Evolutionary conservation across 2,888 invertebrate species (phyloP).

Genomic region (Pandemis heparana): DNA sequence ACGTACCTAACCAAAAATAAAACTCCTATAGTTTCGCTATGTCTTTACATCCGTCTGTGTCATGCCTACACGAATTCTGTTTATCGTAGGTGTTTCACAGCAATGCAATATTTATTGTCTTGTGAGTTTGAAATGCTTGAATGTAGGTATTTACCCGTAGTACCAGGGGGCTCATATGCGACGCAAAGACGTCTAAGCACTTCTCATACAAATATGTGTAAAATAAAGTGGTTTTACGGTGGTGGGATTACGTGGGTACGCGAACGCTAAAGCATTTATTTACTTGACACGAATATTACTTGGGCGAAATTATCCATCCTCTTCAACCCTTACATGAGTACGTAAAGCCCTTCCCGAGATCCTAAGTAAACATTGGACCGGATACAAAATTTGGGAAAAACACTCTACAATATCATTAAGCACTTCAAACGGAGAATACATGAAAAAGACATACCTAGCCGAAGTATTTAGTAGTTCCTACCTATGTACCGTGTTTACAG

Average conservation of each 20-base stretch:
- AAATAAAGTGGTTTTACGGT: background rate
- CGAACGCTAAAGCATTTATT: conserved; percentile 12
- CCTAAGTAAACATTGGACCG: conserved; percentile 5
- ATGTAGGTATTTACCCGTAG: too few relatives aligned
- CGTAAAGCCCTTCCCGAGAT: conserved; percentile 9
- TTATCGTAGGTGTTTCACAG: too few relatives aligned
- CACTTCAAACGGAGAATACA: background rate
- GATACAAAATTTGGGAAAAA: background rate
- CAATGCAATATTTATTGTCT: too few relatives aligned
- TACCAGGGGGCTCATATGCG: too few relatives aligned
- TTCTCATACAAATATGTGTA: background rate
- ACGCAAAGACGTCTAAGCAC: too few relatives aligned
- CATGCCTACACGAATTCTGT: too few relatives aligned
- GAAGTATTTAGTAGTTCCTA: too few relatives aligned
- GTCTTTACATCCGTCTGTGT: too few relatives aligned
- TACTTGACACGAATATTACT: conserved; percentile 27
- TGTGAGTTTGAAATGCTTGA: too few relatives aligned
- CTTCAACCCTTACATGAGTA: background rate
- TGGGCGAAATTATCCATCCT: conserved; percentile 7
- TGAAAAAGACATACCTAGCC: background rate
- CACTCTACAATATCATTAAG: background rate
- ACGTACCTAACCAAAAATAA: too few relatives aligned
- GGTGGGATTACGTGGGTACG: background rate
- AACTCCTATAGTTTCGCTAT: too few relatives aligned
- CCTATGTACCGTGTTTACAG: too few relatives aligned